These are phyloP conservation scores for Pseudopipra pipra DNA, from an alignment of 2,113 vertebrate species.

Conservation along the genomic window DNA sequence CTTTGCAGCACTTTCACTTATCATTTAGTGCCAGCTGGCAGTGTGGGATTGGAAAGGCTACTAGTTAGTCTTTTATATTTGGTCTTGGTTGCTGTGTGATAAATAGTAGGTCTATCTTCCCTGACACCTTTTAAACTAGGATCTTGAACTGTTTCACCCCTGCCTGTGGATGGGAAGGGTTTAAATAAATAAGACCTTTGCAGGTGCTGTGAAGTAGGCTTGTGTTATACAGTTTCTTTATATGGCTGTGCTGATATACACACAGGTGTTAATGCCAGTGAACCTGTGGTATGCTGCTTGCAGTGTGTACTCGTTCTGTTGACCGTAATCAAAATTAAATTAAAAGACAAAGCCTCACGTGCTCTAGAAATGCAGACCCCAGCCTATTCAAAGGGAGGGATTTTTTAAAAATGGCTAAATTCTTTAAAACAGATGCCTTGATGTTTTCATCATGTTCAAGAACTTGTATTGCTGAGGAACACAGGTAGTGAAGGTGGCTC, in stretches of 20 bases:
- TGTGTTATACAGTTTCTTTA: background rate
- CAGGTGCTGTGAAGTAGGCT: background rate
- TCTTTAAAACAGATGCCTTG: background rate
- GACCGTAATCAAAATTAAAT: background rate
- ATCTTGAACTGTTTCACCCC: background rate
- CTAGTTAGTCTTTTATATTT: constrained; percentile 17
- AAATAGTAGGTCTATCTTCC: background rate
- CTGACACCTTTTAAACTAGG: background rate
- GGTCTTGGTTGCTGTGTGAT: background rate
- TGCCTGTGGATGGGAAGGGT: background rate
- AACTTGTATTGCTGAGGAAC: background rate
- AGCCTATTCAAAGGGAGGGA: background rate
- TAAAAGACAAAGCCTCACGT: background rate
- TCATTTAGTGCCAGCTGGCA: constrained; percentile 36
- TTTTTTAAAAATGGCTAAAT: background rate
- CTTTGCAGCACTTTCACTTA: constrained; percentile 28
- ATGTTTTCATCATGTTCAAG: background rate
- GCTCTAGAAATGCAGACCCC: background rate
- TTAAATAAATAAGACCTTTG: background rate
- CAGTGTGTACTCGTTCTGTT: background rate
- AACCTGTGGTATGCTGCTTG: background rate
- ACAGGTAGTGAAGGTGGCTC: too few species aligned
- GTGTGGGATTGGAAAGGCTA: background rate
- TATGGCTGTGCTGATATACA: background rate
- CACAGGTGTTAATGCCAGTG: background rate